phyloP scores from a whole-genome alignment of 2,797 vertebrate genomes.

The Ataeniobius toweri region DNA sequence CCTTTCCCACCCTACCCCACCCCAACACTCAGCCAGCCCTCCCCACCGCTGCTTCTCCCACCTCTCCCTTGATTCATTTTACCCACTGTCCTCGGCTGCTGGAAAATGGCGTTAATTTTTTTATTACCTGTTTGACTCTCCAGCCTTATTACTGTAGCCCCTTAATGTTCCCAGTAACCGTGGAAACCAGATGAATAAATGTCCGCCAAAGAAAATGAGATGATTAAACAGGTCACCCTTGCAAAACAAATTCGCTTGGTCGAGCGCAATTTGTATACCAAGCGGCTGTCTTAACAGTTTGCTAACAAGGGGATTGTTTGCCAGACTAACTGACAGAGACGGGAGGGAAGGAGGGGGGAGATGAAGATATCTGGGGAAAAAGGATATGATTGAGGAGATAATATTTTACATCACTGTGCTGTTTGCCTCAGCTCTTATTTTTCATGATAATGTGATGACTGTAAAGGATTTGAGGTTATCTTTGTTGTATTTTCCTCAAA shows the following conservation, averaged over 20 bases:
- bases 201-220: constrained; percentile 99
- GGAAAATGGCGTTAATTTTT: constrained; percentile 99
- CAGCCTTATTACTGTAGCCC: constrained; percentile 99
- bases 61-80: constrained; percentile 89
- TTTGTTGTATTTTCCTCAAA: constrained; percentile 22
- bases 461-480: constrained; percentile 26
- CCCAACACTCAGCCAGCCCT: constrained; percentile 42
- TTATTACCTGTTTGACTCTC: constrained; percentile 99
- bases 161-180: constrained; percentile 99
- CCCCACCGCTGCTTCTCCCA: constrained; percentile 73
- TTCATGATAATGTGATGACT: constrained; percentile 36
- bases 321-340: constrained; percentile 76
- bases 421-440: constrained; percentile 66
- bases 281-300: constrained; percentile 86
- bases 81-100: constrained; percentile 87
- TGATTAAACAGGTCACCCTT: constrained; percentile 99
- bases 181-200: constrained; percentile 99
- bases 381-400: constrained; percentile 75
- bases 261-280: constrained; percentile 85
- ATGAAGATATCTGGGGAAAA: constrained; percentile 70
- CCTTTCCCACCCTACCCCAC: constrained; percentile 59
- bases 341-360: constrained; percentile 49
- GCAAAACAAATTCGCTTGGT: constrained; percentile 98
- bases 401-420: constrained; percentile 64
- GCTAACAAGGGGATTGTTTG: constrained; percentile 88